Conservation (phyloP, 2,113 vertebrate species). For the Ellobius talpinus region DNA sequence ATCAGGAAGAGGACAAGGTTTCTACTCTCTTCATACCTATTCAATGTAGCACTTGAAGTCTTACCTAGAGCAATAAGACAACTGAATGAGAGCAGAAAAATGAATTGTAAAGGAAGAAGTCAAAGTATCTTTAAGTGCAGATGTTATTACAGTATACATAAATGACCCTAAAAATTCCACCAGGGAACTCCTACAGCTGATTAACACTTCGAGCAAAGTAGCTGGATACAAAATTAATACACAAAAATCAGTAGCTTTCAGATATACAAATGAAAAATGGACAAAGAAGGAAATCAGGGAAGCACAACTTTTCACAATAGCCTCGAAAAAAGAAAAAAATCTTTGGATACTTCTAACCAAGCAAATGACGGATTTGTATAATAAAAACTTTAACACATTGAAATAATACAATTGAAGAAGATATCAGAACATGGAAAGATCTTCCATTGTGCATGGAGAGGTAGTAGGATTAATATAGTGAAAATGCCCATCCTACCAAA, state of each 20-base stretch:
- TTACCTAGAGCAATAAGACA: neutral
- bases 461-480: neutral
- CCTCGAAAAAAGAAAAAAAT: neutral
- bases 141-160: neutral
- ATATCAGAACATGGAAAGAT: neutral
- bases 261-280: neutral
- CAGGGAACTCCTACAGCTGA: neutral
- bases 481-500: neutral
- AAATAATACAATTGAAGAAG: neutral
- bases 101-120: neutral
- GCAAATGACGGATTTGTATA: neutral
- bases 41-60: neutral
- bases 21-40: neutral
- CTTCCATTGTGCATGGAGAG: neutral
- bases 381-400: neutral
- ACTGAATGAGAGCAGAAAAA: neutral
- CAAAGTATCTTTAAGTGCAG: neutral
- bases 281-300: neutral
- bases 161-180: neutral
- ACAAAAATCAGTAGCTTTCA: neutral
- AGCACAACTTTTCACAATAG: neutral
- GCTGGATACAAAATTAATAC: neutral
- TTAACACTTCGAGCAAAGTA: neutral
- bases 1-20: neutral
- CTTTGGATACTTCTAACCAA: neutral